Evolutionary conservation across 2,888 invertebrate species (phyloP), one percentile per base, ranked within the genome.

Genomic region (Saturnia pavonia): DNA sequence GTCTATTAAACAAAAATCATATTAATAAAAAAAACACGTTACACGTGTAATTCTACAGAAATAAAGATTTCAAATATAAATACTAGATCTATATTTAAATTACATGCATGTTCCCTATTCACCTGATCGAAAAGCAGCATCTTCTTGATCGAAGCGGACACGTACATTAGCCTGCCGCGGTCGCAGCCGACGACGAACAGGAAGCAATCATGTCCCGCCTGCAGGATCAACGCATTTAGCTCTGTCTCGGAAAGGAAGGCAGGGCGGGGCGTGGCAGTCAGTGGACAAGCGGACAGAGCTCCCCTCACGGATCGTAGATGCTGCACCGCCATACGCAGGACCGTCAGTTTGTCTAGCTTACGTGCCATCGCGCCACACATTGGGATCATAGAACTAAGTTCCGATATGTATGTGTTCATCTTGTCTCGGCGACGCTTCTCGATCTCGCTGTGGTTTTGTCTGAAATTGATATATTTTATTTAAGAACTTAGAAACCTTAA

Each of bases 401-500:
- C 98, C 4, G 97, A 96, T 79, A 99, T 99, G 90, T 98, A 98
- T 0, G 97, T 97, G 92, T 99, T 99, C 98, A 99, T 99, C 91
- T 99, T 99, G 88, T 99, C 98, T 45, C 99, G 95, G 0, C 99
- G 95, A 0, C 99, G 94, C 88, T 99, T 99, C 91, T 99, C 99
- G 74, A 99, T 99, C 92, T 99, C 98, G 88, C 98, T 98, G 92
- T 99, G 99, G 90, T 98, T 99, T 90, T 98, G 98, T 82, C 98
- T 98, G 88, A n/a, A 65, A 19, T 6, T 40, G n/a, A 7, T 22
- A 43, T 9, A 9, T 14, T 12, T 1, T 43, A 43, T 1, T 14
- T 43, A 43, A 9, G 4, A 3, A 48, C 19, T 48, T 48, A 16
- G 48, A 19, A 2, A 19, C 16, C 6, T 48, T 48, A 48, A 48